phyloP scores from a whole-genome alignment of 2,797 vertebrate genomes.

The Coreius guichenoti region DNA sequence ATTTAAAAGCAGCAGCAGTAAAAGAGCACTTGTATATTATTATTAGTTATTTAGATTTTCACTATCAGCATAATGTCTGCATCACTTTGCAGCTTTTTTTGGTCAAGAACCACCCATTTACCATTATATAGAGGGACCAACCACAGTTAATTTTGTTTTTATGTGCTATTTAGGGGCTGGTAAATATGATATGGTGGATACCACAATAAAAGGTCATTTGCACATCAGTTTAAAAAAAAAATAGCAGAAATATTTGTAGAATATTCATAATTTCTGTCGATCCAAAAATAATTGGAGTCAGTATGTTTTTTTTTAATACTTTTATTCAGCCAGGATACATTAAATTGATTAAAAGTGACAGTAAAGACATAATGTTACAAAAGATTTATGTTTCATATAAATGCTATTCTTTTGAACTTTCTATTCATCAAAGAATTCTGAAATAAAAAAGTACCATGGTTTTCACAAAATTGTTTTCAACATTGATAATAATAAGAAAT shows the following conservation, averaged over 20 bases:
- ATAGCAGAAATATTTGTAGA: background rate
- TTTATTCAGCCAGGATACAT: background rate
- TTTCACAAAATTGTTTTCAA: background rate
- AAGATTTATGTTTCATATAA: too few relatives aligned
- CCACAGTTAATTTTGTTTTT: background rate
- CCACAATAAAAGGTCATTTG: background rate
- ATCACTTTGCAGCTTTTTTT: background rate
- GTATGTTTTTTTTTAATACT: background rate
- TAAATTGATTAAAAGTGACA: too few relatives aligned
- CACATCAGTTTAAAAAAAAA: background rate
- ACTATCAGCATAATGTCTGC: background rate
- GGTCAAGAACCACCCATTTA: background rate
- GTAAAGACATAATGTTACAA: too few relatives aligned
- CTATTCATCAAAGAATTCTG: background rate
- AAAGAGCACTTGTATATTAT: background rate
- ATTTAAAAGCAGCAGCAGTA: slow-evolving; percentile 5
- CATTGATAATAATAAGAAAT: background rate
- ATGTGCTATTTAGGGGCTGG: background rate
- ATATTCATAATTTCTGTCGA: background rate
- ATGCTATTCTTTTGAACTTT: background rate
- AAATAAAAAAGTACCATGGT: background rate
- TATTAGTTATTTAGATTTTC: background rate
- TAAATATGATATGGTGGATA: background rate
- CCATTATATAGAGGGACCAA: background rate
- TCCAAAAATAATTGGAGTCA: background rate